phyloP scores from a whole-genome alignment of 2,113 vertebrate species.

The Ammodytes marinus region DNA sequence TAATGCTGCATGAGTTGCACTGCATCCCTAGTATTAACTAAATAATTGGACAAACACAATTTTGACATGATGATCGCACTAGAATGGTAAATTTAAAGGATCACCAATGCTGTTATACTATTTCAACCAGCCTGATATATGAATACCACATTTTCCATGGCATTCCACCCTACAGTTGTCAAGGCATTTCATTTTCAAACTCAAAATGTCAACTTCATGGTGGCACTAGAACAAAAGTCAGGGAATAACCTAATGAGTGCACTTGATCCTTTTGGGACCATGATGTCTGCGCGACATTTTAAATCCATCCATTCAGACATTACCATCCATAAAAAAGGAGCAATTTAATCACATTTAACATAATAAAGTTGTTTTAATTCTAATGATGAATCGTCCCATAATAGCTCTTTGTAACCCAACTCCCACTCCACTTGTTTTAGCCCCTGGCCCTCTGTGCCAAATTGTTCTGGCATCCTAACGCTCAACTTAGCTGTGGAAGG shows the following conservation, averaged over 20 bases:
- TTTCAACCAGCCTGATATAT: neutral
- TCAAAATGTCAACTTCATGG: neutral
- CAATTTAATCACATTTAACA: constrained; percentile 39
- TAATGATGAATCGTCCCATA: constrained; percentile 20
- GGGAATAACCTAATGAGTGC: neutral
- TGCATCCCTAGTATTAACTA: neutral
- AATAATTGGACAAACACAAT: neutral
- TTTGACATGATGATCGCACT: neutral
- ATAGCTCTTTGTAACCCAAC: constrained; percentile 7
- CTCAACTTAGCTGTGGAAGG: constrained; percentile 45
- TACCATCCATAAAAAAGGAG: neutral
- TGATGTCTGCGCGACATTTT: neutral
- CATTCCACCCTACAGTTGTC: neutral
- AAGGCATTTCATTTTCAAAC: neutral
- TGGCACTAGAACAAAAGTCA: neutral
- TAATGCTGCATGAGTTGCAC: too few species aligned
- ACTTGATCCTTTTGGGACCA: neutral
- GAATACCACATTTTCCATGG: neutral
- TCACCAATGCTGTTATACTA: neutral
- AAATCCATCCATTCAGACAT: neutral
- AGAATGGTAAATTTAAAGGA: neutral
- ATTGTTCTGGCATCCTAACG: constrained; percentile 46
- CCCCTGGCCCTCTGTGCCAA: constrained; percentile 34
- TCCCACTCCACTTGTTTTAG: constrained; percentile 31
- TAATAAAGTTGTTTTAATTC: constrained; percentile 33